A percentile compares a stretch with the other conserved stretches of the same genome.
Evolutionary conservation across 2,113 vertebrate genomes (phyloP).

Genomic region (Centrocercus urophasianus): DNA sequence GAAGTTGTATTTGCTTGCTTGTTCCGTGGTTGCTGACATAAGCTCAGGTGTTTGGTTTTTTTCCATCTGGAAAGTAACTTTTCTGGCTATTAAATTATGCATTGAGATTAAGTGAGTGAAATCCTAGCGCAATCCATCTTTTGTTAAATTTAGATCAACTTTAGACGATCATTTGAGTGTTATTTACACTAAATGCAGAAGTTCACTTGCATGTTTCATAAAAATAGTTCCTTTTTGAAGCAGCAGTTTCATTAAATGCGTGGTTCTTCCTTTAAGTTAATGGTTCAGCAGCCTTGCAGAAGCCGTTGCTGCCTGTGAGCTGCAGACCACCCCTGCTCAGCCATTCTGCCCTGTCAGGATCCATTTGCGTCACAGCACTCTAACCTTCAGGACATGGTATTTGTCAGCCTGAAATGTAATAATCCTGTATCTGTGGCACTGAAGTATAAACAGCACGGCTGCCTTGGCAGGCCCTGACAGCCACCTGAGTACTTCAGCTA

Average conservation of each 20-base stretch:
- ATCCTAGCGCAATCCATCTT: constrained; percentile 8
- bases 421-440: constrained; percentile 25
- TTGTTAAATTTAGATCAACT: constrained; percentile 29
- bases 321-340: constrained; percentile 23
- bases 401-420: constrained; percentile 20
- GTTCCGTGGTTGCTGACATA: background rate
- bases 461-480: constrained; percentile 7
- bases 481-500: constrained; percentile 7
- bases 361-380: constrained; percentile 4
- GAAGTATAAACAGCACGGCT: constrained; percentile 19
- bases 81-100: background rate
- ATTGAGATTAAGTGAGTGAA: constrained; percentile 23
- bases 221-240: constrained; percentile 38
- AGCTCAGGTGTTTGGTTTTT: background rate
- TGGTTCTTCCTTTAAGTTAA: background rate
- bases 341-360: constrained; percentile 7
- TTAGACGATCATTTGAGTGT: constrained; percentile 29
- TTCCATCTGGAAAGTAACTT: background rate
- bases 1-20: background rate
- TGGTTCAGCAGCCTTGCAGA: background rate
- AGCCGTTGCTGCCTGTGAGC: background rate
- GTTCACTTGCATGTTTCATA: constrained; percentile 15
- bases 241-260: background rate
- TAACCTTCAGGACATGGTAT: constrained; percentile 39
- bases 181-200: background rate